These are phyloP conservation scores for Quiscalus mexicanus DNA, from an alignment of 2,113 vertebrate genomes.

Conservation along the genomic window DNA sequence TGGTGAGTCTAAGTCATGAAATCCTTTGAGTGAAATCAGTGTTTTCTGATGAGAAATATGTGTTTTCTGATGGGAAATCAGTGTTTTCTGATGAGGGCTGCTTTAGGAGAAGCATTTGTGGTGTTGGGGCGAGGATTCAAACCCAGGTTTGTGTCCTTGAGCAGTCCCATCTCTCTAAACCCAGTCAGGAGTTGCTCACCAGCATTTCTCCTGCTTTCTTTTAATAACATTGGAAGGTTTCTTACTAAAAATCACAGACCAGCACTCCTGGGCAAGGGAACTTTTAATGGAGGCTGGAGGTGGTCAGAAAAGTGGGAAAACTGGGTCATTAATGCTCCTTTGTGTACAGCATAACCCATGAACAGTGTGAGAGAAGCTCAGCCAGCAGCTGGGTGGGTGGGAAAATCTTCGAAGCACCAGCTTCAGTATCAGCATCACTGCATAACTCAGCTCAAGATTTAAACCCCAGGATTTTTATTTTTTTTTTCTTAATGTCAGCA, in stretches of 20 bases:
- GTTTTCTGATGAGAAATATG: not conserved
- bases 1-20: not conserved
- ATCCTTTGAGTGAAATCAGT: not conserved
- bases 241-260: not conserved
- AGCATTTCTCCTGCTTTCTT: not conserved
- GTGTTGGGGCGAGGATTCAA: not conserved
- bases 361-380: not conserved
- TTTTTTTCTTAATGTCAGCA: not conserved
- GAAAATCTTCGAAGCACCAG: not conserved
- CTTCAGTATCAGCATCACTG: not conserved
- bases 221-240: not conserved
- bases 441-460: not conserved
- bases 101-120: not conserved
- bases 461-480: not conserved
- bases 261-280: not conserved
- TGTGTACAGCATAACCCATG: not conserved
- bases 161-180: not conserved
- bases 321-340: not conserved
- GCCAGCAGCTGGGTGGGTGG: not conserved
- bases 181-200: not conserved
- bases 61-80: not conserved
- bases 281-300: not conserved
- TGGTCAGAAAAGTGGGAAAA: not conserved
- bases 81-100: not conserved
- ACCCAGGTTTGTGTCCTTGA: not conserved